Base-by-base conservation (phyloP, 2,888 invertebrate genomes). In the Zygaena filipendulae region DNA sequence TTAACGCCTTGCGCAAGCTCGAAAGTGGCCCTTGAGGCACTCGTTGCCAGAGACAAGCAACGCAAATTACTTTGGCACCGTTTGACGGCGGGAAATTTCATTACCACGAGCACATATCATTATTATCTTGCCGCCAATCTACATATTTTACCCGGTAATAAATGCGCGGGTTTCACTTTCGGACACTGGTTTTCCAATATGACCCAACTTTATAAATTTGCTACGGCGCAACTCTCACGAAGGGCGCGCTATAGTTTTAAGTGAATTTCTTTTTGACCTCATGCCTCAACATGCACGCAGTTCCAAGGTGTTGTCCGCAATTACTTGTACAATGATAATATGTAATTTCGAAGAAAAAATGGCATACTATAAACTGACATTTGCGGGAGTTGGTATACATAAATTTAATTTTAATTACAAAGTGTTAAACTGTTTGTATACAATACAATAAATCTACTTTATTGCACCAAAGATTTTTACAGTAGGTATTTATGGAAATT, bases 51-150 rank as follows among this genome's bases (percentile, higher is more conserved):
- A 66, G 72, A 74, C 77, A 71, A 75, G 66, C 71, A 63, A 71
- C 72, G 75, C 79, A 77, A 79, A 77, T 77, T 77, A 77, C 79
- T 77, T 72, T 77, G 79, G 74, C 79, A 79, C 74, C 74, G 66
- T 79, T 79, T 79, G 79, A 79, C 75, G 69, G 69, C 75, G 72
- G 75, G 75, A 77, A 79, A 79, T 77, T 79, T 79, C 79, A 77
- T 79, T 79, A 77, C 77, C 75, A 77, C 71, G 62, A 72, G 77
- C 77, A 79, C 79, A 79, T 77, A 79, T 79, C 77, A 77, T 79
- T 77, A 79, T 79, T 79, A 77, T 77, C 77, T 77, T 54, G 57
- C 58, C 58, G 55, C 63, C 79, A 77, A 79, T 79, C 79, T 79
- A 77, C 79, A 77, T 77, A 77, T 77, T 79, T 77, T 77, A 72